Evolutionary conservation across 2,113 vertebrate species (phyloP), one percentile per base, ranked within the genome.

Genomic region (Sander vitreus): DNA sequence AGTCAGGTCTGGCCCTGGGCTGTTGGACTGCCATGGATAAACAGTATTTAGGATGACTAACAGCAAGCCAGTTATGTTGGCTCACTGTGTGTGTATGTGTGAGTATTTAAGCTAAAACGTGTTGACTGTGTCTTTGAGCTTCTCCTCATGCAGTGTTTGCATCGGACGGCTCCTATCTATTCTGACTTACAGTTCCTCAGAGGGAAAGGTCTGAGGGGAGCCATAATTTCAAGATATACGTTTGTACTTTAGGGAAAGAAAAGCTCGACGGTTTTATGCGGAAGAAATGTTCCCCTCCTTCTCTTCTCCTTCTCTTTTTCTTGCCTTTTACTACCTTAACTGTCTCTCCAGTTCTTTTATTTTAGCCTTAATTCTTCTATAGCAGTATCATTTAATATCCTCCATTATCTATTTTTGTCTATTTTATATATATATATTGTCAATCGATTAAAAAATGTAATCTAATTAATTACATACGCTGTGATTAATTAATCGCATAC

Each of bases 211-310:
- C 36, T 16, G 80, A 65, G 64, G 59, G 68, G 80, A 93, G 68
- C 59, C 80, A 77, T 91, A 78, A 85, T 74, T 91, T 90, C 54
- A 81, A 82, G 63, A 80, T 73, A 14, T 57, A 39, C 27, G 59
- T 81, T 86, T 85, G 68, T 73, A 70, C 89, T 88, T 84, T 60
- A 78, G 60, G 64, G 67, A 83, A 87, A 85, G 84, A 73, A 65
- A 88, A 83, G 77, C 76, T 73, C 13, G 55, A 87, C 58, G n/a
- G 43, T 72, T 89, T 90, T 80, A 88, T 87, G 73, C 88, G 88
- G 91, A 93, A 92, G 76, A 89, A 93, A 92, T 92, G 83, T 90
- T 75, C 72, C 67, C 55, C 75, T 76, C 51, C 64, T 30, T 23
- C 30, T 74, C 43, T 68, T 13, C 27, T 16, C 30, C 50, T 27